phyloP scores from a whole-genome alignment of 2,888 invertebrate genomes.

The Drosophila helvetica region DNA sequence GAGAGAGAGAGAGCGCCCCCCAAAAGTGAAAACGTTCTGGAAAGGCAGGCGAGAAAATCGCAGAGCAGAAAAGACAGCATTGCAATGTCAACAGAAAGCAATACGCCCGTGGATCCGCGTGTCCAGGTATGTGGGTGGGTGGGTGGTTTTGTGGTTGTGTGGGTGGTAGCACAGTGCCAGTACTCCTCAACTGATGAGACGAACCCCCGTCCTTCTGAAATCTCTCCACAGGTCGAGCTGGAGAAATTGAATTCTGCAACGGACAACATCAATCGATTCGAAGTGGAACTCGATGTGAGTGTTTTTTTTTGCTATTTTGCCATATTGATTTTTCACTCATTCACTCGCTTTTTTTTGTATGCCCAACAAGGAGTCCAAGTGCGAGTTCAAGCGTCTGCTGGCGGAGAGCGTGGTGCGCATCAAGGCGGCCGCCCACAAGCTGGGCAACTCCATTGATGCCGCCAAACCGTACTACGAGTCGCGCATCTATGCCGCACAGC shows the following conservation, averaged over 20 bases:
- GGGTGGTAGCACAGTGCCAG: not conserved
- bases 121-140: constrained; percentile 87
- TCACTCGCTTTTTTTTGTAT: constrained; percentile 5
- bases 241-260: constrained; percentile 95
- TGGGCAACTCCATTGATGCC: constrained; percentile 93
- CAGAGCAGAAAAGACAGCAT: constrained; percentile 8
- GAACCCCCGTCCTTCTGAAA: not conserved
- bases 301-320: constrained; percentile 50
- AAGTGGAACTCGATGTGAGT: constrained; percentile 93
- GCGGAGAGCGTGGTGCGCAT: constrained; percentile 93
- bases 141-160: not conserved
- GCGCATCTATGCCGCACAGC: constrained; percentile 92
- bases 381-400: constrained; percentile 91
- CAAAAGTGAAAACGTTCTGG: constrained; percentile 1
- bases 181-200: not conserved
- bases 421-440: constrained; percentile 91
- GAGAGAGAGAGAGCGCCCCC: not conserved
- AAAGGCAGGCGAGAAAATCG: not conserved
- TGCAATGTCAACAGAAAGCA: constrained; percentile 85
- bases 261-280: constrained; percentile 95
- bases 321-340: constrained; percentile 34
- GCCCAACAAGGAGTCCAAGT: constrained; percentile 88
- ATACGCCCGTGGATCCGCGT: constrained; percentile 90
- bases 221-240: constrained; percentile 88
- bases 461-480: constrained; percentile 96